Percentiles rank a stretch among this genome's conserved stretches.
These are phyloP conservation scores for Timema cristinae DNA, from an alignment of 2,888 invertebrate genomes.

Conservation along the genomic window DNA sequence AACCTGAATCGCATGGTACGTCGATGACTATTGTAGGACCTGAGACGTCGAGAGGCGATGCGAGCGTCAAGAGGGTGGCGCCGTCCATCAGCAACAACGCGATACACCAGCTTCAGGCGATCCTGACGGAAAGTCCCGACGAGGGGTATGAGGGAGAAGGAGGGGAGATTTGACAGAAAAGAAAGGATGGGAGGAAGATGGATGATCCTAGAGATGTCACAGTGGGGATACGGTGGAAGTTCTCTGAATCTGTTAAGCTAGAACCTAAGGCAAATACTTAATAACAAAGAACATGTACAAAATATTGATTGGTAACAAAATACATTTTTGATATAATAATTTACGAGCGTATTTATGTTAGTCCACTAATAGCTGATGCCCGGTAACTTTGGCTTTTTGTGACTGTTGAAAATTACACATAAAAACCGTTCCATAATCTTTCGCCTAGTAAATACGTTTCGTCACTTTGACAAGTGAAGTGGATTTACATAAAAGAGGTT, in stretches of 20 bases:
- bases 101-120: conserved; percentile 38
- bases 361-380: too few species aligned
- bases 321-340: too few species aligned
- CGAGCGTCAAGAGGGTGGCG: conserved; percentile 43
- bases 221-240: conserved; percentile 25
- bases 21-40: conserved; percentile 30
- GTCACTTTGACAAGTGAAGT: too few species aligned
- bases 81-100: conserved; percentile 22
- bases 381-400: too few species aligned
- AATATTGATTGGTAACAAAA: too few species aligned
- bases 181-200: conserved; percentile 14
- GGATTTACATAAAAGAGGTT: too few species aligned
- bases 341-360: too few species aligned
- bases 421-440: too few species aligned
- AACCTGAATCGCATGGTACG: conserved; percentile 36
- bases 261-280: too few species aligned
- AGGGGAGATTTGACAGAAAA: conserved; percentile 62
- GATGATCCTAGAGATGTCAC: conserved; percentile 18
- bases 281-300: too few species aligned
- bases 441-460: too few species aligned
- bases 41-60: conserved; percentile 38
- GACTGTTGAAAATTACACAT: too few species aligned
- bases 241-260: conserved; percentile 18
- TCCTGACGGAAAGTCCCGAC: conserved; percentile 75
- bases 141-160: conserved; percentile 84